Conservation (phyloP, 2,797 vertebrate genomes). For the Emys orbicularis region DNA sequence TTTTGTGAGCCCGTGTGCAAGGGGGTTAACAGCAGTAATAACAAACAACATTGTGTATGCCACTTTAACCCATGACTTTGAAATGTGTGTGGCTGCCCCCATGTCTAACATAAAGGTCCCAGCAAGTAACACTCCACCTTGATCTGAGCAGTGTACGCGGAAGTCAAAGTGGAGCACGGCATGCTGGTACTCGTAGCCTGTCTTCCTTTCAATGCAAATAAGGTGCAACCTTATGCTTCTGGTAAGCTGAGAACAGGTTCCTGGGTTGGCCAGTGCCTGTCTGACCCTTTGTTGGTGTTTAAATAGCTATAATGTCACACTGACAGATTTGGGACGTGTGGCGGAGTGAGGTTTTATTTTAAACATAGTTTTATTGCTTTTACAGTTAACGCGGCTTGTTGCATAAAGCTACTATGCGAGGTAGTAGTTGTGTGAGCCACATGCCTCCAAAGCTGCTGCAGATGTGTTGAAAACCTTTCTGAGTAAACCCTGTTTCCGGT, state of each 20-base stretch:
- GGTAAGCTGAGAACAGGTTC: accelerated
- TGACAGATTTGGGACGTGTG: background rate
- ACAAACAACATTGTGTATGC: background rate
- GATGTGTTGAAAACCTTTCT: background rate
- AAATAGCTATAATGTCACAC: accelerated
- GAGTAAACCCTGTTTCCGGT: slow-evolving; percentile 45
- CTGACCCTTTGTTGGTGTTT: background rate
- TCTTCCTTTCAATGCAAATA: background rate
- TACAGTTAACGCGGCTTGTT: background rate
- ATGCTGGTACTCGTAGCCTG: background rate
- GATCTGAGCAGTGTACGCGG: background rate
- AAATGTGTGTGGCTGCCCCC: accelerated
- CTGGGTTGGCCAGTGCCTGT: background rate
- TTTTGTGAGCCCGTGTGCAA: accelerated
- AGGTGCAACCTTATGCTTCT: accelerated
- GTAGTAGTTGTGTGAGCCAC: accelerated
- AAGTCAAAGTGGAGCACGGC: background rate
- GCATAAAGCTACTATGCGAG: background rate
- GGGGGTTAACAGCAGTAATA: background rate
- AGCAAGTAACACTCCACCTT: background rate
- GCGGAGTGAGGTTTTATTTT: background rate
- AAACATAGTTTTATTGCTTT: background rate
- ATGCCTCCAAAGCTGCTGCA: background rate
- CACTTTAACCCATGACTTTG: background rate
- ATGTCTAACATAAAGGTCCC: background rate